phyloP scores from a whole-genome alignment of 1,140 invertebrate genomes.

The Caenorhabditis tropicalis region DNA sequence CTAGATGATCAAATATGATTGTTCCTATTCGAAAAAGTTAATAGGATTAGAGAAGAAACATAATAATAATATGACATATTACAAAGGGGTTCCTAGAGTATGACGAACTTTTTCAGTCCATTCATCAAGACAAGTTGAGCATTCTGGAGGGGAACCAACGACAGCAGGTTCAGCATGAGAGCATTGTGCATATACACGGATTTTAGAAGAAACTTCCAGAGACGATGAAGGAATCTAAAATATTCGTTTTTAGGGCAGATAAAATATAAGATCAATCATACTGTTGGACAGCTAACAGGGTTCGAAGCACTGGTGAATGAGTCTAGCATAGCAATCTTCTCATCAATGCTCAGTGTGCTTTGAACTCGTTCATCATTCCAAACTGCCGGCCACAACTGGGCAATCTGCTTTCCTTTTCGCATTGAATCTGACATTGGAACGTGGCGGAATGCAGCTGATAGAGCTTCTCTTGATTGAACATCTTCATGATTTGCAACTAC shows the following conservation, averaged over 20 bases:
- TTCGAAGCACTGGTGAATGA: not conserved
- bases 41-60: not conserved
- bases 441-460: constrained; percentile 34
- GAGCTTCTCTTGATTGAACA: constrained; percentile 33
- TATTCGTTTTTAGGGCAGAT: not conserved
- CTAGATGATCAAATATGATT: not conserved
- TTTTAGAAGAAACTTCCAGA: constrained; percentile 25
- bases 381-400: constrained; percentile 29
- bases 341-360: constrained; percentile 23
- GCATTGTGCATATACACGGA: constrained; percentile 48
- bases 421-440: constrained; percentile 38
- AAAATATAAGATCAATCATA: not conserved
- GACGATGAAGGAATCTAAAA: constrained; percentile 39
- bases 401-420: constrained; percentile 7
- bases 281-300: not conserved
- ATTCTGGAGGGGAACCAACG: constrained; percentile 6
- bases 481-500: constrained; percentile 55
- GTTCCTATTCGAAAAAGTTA: not conserved
- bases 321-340: constrained; percentile 21
- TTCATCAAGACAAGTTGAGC: constrained; percentile 43
- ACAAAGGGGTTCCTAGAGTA: constrained; percentile 13
- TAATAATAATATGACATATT: not conserved
- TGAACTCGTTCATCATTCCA: constrained; percentile 44
- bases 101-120: constrained; percentile 47
- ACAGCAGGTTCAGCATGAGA: constrained; percentile 39